A percentile compares a stretch with the other conserved stretches of the same genome.
Evolutionary conservation across 2,797 vertebrate genomes (phyloP).

Genomic region (Otolemur crassicaudatus): DNA sequence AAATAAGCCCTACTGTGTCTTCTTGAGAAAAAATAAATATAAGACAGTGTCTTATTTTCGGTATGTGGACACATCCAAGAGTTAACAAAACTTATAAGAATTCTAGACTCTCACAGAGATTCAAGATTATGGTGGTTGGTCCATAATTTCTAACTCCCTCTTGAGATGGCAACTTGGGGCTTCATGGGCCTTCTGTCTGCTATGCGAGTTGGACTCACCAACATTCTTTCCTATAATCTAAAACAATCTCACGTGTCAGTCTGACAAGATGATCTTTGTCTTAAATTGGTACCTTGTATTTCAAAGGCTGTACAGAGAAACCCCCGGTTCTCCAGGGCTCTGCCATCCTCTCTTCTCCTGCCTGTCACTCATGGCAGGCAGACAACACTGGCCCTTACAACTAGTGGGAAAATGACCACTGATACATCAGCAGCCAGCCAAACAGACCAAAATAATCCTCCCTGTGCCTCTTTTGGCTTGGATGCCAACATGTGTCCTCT

Average conservation of each 20-base stretch:
- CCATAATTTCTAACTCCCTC: not conserved
- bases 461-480: not conserved
- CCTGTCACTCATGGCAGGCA: not conserved
- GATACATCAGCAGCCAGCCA: not conserved
- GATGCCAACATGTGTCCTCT: not conserved
- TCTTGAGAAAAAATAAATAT: too few relatives aligned
- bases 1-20: too few relatives aligned
- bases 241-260: not conserved
- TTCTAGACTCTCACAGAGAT: not conserved
- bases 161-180: not conserved
- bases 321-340: not conserved
- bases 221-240: not conserved
- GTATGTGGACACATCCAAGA: not conserved
- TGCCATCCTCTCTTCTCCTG: not conserved
- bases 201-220: not conserved
- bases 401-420: not conserved
- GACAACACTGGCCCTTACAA: not conserved
- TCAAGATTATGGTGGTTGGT: not conserved
- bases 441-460: not conserved
- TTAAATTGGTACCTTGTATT: not conserved
- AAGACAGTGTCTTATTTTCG: too few relatives aligned
- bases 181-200: not conserved
- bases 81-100: not conserved
- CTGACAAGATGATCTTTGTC: not conserved
- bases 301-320: not conserved